phyloP scores from a whole-genome alignment of 1,140 invertebrate species.

The Odontomachus brunneus region DNA sequence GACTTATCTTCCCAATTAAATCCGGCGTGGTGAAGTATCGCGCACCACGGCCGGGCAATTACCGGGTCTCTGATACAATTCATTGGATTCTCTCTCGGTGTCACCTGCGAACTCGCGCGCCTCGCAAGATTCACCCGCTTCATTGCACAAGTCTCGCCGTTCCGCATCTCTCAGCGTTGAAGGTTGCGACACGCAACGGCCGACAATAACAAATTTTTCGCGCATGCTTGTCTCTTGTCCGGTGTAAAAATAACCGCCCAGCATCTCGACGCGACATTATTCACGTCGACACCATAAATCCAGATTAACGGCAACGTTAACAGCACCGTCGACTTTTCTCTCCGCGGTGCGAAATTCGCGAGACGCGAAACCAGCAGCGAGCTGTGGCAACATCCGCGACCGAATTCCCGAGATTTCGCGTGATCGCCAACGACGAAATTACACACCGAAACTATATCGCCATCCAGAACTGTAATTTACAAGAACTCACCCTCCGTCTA shows the following conservation, averaged over 20 bases:
- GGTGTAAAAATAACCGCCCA: background rate
- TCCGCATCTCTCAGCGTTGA: background rate
- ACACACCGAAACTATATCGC: too few relatives aligned
- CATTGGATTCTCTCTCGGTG: background rate
- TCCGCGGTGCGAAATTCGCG: too few relatives aligned
- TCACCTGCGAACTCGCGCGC: background rate
- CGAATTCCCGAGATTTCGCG: too few relatives aligned
- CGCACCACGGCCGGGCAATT: background rate
- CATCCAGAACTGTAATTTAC: too few relatives aligned
- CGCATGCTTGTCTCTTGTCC: background rate
- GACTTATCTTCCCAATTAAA: background rate
- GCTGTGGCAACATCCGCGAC: too few relatives aligned
- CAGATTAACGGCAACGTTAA: background rate
- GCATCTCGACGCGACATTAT: background rate
- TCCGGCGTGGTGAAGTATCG: background rate
- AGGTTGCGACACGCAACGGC: background rate
- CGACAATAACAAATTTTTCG: constrained; percentile 3
- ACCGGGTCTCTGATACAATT: background rate
- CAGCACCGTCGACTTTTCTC: too few relatives aligned
- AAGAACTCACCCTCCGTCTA: too few relatives aligned
- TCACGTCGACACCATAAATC: background rate
- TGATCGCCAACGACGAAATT: too few relatives aligned
- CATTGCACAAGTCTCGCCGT: background rate
- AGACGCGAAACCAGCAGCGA: too few relatives aligned
- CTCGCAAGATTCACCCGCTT: background rate